phyloP scores from a whole-genome alignment of 92 coral and sea anemone species.

The Desmophyllum pertusum region DNA sequence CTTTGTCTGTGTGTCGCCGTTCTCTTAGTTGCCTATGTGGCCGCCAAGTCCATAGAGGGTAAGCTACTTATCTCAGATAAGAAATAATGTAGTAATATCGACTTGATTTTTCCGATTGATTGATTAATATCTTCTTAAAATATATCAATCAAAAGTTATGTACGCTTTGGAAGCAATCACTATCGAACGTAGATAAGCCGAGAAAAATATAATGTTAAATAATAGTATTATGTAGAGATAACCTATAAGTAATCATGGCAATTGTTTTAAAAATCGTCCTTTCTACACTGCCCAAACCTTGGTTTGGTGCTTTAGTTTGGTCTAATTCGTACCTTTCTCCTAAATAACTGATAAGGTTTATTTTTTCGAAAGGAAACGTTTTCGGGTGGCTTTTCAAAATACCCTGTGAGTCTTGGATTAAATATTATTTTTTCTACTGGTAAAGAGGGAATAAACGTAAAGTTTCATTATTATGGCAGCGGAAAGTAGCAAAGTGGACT shows the following conservation, averaged over 20 bases:
- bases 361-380: background rate
- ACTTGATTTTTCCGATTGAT: background rate
- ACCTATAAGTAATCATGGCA: background rate
- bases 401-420: no score
- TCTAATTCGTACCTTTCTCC: background rate
- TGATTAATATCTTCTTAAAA: no score
- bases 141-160: no score
- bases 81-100: no score
- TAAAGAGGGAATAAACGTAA: no score
- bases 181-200: background rate
- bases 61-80: background rate
- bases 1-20: constrained; percentile 47
- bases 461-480: no score
- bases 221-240: background rate
- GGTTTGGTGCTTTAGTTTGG: background rate
- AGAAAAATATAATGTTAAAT: no score
- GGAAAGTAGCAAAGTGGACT: no score
- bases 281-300: background rate
- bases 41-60: constrained; percentile 59
- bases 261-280: background rate
- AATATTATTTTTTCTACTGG: no score
- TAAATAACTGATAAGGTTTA: background rate
- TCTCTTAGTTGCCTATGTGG: constrained; percentile 58
- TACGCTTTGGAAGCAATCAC: background rate
- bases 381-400: background rate